Base-by-base conservation (phyloP, 2,113 vertebrate species). In the Naja naja region DNA sequence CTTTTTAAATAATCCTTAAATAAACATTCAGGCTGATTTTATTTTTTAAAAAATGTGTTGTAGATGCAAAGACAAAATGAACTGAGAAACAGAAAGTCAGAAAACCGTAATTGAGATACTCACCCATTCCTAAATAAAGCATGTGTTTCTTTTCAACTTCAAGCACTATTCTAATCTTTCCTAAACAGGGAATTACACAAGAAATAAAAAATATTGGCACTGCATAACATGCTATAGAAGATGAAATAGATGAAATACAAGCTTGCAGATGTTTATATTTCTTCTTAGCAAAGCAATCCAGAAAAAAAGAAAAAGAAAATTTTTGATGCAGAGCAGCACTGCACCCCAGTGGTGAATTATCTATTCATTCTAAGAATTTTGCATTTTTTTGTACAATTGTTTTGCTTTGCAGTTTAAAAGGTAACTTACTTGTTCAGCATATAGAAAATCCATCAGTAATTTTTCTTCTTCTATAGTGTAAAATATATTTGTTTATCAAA, bases 241-340 rank as follows among this genome's bases (percentile, higher is more conserved):
- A 20, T 87, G 54, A 94, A 91, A 86, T 4, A 90, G 54, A 20
- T 87, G 54, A 94, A 91, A 86, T 4, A 0, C 52, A 1, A 12
- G 0, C 45, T 93, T 58, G 45, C 39, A 5, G 47, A 0, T 34
- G n/a, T 85, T 22, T 1, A 11, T 0, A 1, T 74, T 14, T 92
- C 69, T 34, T 23, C 53, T 93, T 10, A 22, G 0, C 18, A 9
- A 1, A 0, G 10, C 9, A 23, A 23, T 0, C 0, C 64, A 27
- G 2, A 0, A 49, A 90, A 39, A 18, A 0, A 22, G 49, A 56
- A 39, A 54, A 89, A 89, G 55, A 45, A 69, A 1, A 0, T 25
- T 12, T 0, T 89, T 94, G 89, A 14, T n/a, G 49, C 96, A 96
- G 96, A 95, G 94, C 94, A 96, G 39, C 93, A 95, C 89, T 96